A percentile compares a stretch with the other conserved stretches of the same genome.
Evolutionary conservation across 2,888 invertebrate species (phyloP).

Genomic region (Polymixis flavicincta): DNA sequence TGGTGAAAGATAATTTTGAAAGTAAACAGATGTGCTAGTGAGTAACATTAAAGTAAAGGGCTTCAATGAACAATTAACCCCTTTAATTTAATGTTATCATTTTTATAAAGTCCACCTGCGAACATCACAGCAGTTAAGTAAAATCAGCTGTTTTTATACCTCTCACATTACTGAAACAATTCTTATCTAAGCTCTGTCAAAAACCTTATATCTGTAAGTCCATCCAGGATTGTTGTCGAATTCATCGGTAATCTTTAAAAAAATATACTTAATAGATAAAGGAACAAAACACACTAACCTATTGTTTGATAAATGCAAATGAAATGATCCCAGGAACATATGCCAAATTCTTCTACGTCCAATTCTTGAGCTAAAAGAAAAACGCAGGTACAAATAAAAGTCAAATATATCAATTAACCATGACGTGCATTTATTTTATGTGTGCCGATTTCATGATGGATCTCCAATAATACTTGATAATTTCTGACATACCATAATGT

Average conservation of each 20-base stretch:
- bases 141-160: no score
- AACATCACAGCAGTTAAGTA: not conserved
- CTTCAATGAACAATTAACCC: not conserved
- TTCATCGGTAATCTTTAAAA: not conserved
- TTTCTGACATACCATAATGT: not conserved
- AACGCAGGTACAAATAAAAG: not conserved
- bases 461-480: not conserved
- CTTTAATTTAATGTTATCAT: not conserved
- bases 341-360: slow-evolving; percentile 67
- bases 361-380: slow-evolving; percentile 73
- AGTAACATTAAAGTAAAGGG: no score
- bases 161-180: not conserved
- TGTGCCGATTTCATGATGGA: not conserved
- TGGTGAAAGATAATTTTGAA: not conserved
- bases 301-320: slow-evolving; percentile 76
- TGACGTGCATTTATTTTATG: not conserved
- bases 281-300: slow-evolving; percentile 53
- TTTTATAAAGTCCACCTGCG: not conserved
- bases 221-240: no score
- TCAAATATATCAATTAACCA: not conserved
- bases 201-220: no score
- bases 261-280: not conserved
- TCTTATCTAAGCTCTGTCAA: not conserved
- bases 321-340: slow-evolving; percentile 80
- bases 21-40: not conserved